Evolutionary conservation across 2,888 invertebrate genomes (phyloP).

Genomic region (Meliscaeva auricollis): DNA sequence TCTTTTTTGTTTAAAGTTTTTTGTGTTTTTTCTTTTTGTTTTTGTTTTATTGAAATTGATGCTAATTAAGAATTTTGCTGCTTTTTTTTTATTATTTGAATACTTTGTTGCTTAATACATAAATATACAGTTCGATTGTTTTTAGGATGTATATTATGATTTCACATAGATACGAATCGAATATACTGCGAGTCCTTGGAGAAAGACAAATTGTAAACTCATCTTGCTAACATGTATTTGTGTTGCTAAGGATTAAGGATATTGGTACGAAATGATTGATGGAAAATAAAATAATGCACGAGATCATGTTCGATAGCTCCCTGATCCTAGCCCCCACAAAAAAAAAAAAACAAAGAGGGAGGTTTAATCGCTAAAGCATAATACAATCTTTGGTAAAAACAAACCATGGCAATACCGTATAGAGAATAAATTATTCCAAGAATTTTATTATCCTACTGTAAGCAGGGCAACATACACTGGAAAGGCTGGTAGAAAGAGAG

Average conservation of each 20-base stretch:
- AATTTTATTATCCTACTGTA: slow-evolving; percentile 44
- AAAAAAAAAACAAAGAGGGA: neutral
- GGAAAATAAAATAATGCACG: slow-evolving; percentile 45
- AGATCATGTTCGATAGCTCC: slow-evolving; percentile 21
- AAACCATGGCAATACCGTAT: slow-evolving; percentile 38
- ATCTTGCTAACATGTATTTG: neutral
- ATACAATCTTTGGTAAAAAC: slow-evolving; percentile 14
- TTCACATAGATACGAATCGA: neutral
- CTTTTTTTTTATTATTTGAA: neutral
- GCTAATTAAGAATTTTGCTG: slow-evolving; percentile 39
- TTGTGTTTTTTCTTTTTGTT: slow-evolving; percentile 18
- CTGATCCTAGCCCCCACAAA: neutral
- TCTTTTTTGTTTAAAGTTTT: neutral
- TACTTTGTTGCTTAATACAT: slow-evolving; percentile 4
- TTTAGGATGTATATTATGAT: neutral
- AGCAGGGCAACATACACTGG: slow-evolving; percentile 27
- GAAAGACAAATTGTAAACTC: slow-evolving; percentile 10
- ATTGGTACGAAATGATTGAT: slow-evolving; percentile 48
- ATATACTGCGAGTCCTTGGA: slow-evolving; percentile 19
- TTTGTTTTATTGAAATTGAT: slow-evolving; percentile 38
- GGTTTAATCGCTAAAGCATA: slow-evolving; percentile 23
- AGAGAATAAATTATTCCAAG: slow-evolving; percentile 49
- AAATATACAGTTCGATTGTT: slow-evolving; percentile 26
- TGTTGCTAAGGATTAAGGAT: slow-evolving; percentile 30
- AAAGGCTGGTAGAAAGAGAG: neutral